Base-by-base conservation (phyloP, 2,888 invertebrate genomes). In the Ctenicera cuprea region DNA sequence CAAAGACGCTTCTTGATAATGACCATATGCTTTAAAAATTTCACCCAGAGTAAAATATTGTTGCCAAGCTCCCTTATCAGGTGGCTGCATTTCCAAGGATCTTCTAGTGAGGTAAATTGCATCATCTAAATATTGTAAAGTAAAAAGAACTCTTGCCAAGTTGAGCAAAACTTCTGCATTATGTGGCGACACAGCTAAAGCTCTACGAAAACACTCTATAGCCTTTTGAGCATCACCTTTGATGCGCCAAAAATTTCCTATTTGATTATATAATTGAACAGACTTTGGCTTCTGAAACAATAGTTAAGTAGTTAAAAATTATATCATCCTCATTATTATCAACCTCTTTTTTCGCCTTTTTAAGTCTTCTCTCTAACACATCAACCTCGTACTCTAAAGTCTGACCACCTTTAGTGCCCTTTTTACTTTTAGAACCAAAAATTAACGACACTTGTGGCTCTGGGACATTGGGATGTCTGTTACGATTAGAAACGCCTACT, bases 231-330 rank as follows among this genome's bases (percentile, higher is more conserved):
- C 94, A 84, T 96, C 94, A 3, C 96, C 96, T 86, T 95, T 95
- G 79, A 96, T 94, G 76, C 96, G 90, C 95, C 95, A 96, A 86
- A 95, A 96, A 87, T 97, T 96, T 1, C 96, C 96, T 83, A 97
- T 95, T 87, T 96, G 95, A 86, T 96, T 96, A 86, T 95, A 96
- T 62, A 96, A 89, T 83, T 95, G 94, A 22, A 95, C 93, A 66
- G 94, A 94, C 82, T 94, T 94, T 72, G 95, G 94, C 87, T 95
- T 95, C 89, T 92, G 76, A 63, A 83, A 84, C 62, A 11, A 43
- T 16, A 4, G 14, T 14, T 52, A 54, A 74, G 63, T 22, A 14
- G 33, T 18, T 33, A 41, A 9, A 33, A 18, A 26, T 26, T 3
- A 26, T 26, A 26, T 50, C 59, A 85, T 90, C 90, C 87, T 94